These are phyloP conservation scores for Drosophila mercatorum DNA, from an alignment of 2,888 invertebrate species.

Conservation along the genomic window DNA sequence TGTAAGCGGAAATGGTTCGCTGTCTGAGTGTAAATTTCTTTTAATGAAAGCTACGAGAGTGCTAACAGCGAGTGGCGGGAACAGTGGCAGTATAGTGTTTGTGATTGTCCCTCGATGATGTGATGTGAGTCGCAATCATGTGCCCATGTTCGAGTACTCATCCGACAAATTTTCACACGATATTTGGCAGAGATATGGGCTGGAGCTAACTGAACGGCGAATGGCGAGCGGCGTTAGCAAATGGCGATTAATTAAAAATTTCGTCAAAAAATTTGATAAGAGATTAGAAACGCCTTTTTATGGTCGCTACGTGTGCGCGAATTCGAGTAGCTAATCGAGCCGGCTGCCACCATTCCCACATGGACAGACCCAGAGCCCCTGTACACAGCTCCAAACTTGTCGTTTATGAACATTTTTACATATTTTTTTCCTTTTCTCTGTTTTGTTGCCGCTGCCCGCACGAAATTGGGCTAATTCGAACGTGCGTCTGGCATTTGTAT, in stretches of 20 bases:
- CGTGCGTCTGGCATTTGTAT: conserved; percentile 67
- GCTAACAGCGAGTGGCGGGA: background rate
- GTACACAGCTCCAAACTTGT: conserved; percentile 35
- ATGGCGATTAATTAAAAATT: conserved; percentile 69
- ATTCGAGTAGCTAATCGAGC: conserved; percentile 79
- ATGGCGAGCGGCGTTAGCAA: conserved; percentile 25
- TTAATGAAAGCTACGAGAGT: conserved; percentile 52
- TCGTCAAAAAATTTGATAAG: conserved; percentile 65
- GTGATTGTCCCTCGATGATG: conserved; percentile 19
- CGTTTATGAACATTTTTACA: conserved; percentile 73
- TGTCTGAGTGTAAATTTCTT: conserved; percentile 49
- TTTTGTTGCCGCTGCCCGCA: conserved; percentile 62
- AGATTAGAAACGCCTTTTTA: conserved; percentile 74
- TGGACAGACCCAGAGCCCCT: conserved; percentile 32
- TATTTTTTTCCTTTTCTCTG: conserved; percentile 26
- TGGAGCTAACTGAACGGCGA: background rate
- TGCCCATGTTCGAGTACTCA: conserved; percentile 18
- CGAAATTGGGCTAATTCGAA: conserved; percentile 81
- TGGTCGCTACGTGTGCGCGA: conserved; percentile 75
- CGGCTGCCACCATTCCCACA: conserved; percentile 57
- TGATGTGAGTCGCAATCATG: conserved; percentile 28
- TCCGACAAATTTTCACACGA: conserved; percentile 64
- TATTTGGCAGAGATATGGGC: conserved; percentile 69
- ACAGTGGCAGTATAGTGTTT: conserved; percentile 21
- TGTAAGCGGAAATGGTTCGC: conserved; percentile 60